A percentile compares a stretch with the other conserved stretches of the same genome.
phyloP scores from a whole-genome alignment of 2,113 vertebrate genomes.

The Spheniscus mendiculus region DNA sequence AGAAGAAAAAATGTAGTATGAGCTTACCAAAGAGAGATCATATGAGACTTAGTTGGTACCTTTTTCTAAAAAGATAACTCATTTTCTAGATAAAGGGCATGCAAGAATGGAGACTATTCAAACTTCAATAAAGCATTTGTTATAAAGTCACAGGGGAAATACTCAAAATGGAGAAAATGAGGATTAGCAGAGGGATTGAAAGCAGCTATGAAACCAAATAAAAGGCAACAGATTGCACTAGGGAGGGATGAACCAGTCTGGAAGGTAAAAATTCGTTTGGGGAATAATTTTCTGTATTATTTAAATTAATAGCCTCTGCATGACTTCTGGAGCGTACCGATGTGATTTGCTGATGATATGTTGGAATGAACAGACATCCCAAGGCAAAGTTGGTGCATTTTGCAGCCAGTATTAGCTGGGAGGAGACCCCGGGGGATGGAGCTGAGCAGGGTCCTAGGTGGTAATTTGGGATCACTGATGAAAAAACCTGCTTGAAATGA shows the following conservation, averaged over 20 bases:
- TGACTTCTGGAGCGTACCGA: background rate
- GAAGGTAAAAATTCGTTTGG: background rate
- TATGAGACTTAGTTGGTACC: fast-evolving
- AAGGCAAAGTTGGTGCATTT: background rate
- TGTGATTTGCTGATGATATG: background rate
- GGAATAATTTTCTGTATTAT: constrained; percentile 29
- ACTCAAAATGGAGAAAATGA: background rate
- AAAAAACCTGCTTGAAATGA: background rate
- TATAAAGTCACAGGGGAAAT: background rate
- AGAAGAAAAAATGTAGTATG: background rate
- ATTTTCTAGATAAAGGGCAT: background rate
- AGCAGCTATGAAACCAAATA: background rate
- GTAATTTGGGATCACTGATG: background rate
- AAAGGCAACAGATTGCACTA: background rate
- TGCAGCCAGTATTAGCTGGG: background rate
- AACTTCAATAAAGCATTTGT: background rate
- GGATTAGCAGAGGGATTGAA: background rate
- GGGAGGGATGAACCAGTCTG: background rate
- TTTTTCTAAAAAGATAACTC: background rate
- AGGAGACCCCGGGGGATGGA: fast-evolving
- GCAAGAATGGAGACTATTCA: background rate
- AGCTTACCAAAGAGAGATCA: background rate
- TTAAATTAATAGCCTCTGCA: constrained; percentile 9
- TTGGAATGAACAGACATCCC: background rate
- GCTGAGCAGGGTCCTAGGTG: background rate